Percentiles rank a stretch among this genome's conserved stretches.
These are phyloP conservation scores for Glareola pratincola DNA, from an alignment of 2,113 vertebrate species.

Conservation along the genomic window DNA sequence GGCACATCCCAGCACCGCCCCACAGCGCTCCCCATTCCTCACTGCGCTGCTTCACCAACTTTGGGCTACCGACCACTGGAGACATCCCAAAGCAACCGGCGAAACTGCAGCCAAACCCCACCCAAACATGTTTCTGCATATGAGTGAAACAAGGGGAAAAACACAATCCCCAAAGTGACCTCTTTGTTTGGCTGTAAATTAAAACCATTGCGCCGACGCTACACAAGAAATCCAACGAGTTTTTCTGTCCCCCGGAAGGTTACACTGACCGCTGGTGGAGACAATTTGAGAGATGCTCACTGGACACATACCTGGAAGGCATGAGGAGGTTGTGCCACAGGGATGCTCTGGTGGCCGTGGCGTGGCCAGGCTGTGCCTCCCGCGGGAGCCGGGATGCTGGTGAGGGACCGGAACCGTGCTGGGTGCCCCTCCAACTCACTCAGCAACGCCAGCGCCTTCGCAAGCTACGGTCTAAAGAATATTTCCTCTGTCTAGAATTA, in stretches of 20 bases:
- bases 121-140: not conserved
- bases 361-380: not conserved
- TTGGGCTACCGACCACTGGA: not conserved
- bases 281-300: not conserved
- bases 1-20: not conserved
- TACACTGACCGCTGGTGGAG: not conserved
- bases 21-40: fast-evolving
- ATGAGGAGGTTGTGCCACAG: not conserved
- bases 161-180: not conserved
- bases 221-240: not conserved
- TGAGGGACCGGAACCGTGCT: not conserved
- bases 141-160: not conserved
- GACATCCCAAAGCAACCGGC: not conserved
- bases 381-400: fast-evolving
- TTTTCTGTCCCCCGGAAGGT: not conserved
- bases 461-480: not conserved
- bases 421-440: not conserved
- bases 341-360: not conserved
- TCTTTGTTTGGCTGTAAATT: not conserved
- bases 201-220: not conserved
- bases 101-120: not conserved
- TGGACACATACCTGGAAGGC: not conserved
- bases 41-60: not conserved
- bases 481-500: not conserved
- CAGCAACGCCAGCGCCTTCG: not conserved